phyloP scores from a whole-genome alignment of 2,888 invertebrate species.

The Ariolimax columbianus region DNA sequence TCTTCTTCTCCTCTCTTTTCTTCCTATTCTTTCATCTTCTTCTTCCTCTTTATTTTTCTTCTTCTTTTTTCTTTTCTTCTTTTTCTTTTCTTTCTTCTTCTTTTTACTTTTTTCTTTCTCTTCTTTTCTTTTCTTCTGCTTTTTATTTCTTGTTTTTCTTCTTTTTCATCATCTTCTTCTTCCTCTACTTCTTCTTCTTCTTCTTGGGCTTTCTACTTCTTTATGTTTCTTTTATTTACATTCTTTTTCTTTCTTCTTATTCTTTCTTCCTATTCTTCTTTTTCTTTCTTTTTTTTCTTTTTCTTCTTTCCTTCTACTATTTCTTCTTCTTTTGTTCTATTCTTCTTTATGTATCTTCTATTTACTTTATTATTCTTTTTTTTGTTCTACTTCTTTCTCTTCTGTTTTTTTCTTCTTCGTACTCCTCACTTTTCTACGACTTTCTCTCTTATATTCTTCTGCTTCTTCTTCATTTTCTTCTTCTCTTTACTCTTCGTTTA shows the following conservation, averaged over 20 bases:
- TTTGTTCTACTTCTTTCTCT: no score
- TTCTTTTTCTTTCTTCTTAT: no score
- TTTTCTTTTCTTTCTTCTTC: background rate
- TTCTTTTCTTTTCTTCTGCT: background rate
- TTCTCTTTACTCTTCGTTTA: slow-evolving; percentile 27
- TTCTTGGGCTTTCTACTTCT: no score
- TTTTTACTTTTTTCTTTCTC: no score
- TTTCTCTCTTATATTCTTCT: background rate
- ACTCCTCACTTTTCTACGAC: background rate
- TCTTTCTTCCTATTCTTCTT: no score
- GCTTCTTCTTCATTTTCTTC: background rate
- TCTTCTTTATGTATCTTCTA: no score
- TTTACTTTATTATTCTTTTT: no score
- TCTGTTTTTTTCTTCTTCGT: no score
- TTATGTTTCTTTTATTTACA: no score
- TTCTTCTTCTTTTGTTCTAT: background rate
- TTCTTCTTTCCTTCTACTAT: background rate
- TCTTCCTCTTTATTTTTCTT: slow-evolving; percentile 6
- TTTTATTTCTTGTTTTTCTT: background rate
- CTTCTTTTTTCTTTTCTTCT: background rate
- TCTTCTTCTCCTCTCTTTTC: background rate
- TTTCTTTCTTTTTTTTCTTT: background rate
- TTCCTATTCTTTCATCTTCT: background rate
- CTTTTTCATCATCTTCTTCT: background rate
- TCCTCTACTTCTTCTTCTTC: background rate